Evolutionary conservation across 1,140 invertebrate species (phyloP), one percentile per base, ranked within the genome.

Genomic region (Hylaeus volcanicus): DNA sequence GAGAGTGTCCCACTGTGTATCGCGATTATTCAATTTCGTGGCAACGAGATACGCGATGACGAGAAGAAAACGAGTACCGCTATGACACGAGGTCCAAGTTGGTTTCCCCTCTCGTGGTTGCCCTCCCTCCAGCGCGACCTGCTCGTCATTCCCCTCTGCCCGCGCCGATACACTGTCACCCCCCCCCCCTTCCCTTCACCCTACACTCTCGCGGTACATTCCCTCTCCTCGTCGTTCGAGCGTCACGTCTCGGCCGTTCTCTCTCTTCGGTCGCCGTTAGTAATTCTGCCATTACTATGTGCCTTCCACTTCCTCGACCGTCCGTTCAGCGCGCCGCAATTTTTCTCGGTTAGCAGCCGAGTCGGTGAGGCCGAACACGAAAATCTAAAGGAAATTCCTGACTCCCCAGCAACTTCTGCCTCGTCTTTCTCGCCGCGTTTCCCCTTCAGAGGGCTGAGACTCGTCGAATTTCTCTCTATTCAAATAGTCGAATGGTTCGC

Each of bases 31-130:
- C 81, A 81, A 87, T 87, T 84, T 81, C 68, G 85, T 71, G 78
- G 84, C 85, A 86, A 86, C 73, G 70, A 86, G 81, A 83, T 87
- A 83, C 69, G 84, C 80, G 72, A 15, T 51, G 51, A 55, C 60
- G 63, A 82, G 71, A 83, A 87, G 86, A 84, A 86, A 87, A 86
- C 84, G 85, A 86, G 81, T 87, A 87, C 81, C 86, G 86, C 84
- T 86, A 87, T 81, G 71, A 84, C 66, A 84, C 71, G 72, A 80
- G 84, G 83, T 81, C 69, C 81, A 74, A 87, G 81, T 86, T 71
- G 81, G 86, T 84, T 84, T 78, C 73, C 84, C 77, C 85, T 80
- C 66, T n/a, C 61, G 79, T 81, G 53, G 60, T 79, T 79, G 74
- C 15, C 73, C 60, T 53, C 43, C 15, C 26, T 66, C 69, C 5